These are phyloP conservation scores for Holocentrus rufus DNA, from an alignment of 2,797 vertebrate species.

Conservation along the genomic window DNA sequence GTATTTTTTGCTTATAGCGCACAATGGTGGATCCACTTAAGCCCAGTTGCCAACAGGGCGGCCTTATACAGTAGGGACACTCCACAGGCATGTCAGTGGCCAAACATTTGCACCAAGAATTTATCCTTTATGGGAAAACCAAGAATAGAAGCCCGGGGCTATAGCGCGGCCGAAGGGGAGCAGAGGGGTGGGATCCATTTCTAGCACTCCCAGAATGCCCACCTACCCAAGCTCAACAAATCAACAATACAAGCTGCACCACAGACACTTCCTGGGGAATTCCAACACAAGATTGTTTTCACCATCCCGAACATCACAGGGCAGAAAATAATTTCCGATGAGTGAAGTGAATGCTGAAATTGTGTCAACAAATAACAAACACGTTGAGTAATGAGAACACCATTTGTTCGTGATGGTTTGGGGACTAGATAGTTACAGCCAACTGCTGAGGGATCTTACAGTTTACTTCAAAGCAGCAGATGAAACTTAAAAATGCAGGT, in stretches of 20 bases:
- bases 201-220: conserved; percentile 64
- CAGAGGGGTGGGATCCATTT: conserved; percentile 61
- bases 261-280: conserved; percentile 69
- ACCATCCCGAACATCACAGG: conserved; percentile 54
- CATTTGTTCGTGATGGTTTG: conserved; percentile 44
- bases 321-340: conserved; percentile 66
- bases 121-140: conserved; percentile 75
- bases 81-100: conserved; percentile 47
- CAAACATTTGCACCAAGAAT: conserved; percentile 71
- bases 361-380: conserved; percentile 67
- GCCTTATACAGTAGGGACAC: conserved; percentile 48
- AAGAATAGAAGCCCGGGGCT: conserved; percentile 75
- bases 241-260: conserved; percentile 43
- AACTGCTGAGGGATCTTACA: conserved; percentile 26
- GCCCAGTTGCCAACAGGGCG: conserved; percentile 20
- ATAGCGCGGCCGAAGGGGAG: conserved; percentile 60
- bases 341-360: conserved; percentile 67
- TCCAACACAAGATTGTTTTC: conserved; percentile 64
- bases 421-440: conserved; percentile 31
- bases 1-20: conserved; percentile 19
- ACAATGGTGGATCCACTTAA: conserved; percentile 24
- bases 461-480: conserved; percentile 24
- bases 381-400: conserved; percentile 49
- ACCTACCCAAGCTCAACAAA: conserved; percentile 51
- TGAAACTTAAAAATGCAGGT: conserved; percentile 21